These are phyloP conservation scores for Drosophila albomicans DNA, from an alignment of 1,140 invertebrate genomes.

Conservation along the genomic window DNA sequence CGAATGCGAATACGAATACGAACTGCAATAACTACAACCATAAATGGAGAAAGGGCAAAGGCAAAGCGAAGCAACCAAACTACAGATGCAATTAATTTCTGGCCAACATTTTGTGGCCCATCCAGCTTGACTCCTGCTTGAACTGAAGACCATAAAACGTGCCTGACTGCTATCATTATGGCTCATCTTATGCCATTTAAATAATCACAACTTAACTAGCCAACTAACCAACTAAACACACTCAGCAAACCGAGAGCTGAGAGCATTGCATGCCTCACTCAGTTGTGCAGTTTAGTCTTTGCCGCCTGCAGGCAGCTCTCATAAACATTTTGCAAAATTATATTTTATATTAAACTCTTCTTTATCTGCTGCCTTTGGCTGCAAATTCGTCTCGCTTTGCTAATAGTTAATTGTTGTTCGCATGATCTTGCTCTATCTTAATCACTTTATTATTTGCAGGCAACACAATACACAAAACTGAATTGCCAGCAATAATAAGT, in stretches of 20 bases:
- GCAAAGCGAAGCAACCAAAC: slow-evolving; percentile 39
- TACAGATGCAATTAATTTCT: slow-evolving; percentile 75
- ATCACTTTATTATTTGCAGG: background rate
- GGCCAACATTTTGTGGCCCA: slow-evolving; percentile 24
- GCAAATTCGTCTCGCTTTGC: background rate
- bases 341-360: background rate
- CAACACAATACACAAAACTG: background rate
- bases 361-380: background rate
- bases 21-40: slow-evolving; percentile 60
- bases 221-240: slow-evolving; percentile 15
- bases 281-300: background rate
- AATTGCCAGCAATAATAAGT: background rate
- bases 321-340: slow-evolving; percentile 17
- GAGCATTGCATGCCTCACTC: background rate
- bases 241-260: background rate
- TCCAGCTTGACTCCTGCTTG: background rate
- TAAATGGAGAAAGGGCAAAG: slow-evolving; percentile 31
- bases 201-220: slow-evolving; percentile 67
- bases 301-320: slow-evolving; percentile 16
- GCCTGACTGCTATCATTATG: slow-evolving; percentile 65
- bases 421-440: background rate
- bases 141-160: slow-evolving; percentile 62
- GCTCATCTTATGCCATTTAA: slow-evolving; percentile 76
- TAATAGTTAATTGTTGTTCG: background rate
- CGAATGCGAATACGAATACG: slow-evolving; percentile 10